Percentiles rank a stretch among this genome's conserved stretches.
These are phyloP conservation scores for Drosophila siamana DNA, from an alignment of 2,888 invertebrate species.

Conservation along the genomic window DNA sequence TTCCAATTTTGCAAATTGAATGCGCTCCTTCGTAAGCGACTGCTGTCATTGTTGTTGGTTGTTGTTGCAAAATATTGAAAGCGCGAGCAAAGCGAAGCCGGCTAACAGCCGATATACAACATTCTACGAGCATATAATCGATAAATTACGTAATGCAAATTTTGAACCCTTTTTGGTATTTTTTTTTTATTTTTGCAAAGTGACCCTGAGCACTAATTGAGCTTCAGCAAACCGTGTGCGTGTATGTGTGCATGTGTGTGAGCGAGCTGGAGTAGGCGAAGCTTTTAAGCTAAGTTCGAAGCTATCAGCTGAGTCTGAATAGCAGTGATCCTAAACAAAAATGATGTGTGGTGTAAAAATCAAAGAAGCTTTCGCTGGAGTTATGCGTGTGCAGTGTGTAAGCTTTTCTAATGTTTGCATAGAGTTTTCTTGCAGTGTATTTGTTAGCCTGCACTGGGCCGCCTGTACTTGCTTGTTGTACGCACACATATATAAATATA, in stretches of 20 bases:
- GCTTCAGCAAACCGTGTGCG: slow-evolving; percentile 1
- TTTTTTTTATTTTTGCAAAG: slow-evolving; percentile 3
- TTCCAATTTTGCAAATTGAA: slow-evolving; percentile 2
- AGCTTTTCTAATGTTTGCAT: background rate
- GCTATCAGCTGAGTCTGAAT: slow-evolving; percentile 62
- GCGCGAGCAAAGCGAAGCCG: slow-evolving; percentile 44
- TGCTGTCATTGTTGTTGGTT: background rate
- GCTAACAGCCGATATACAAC: slow-evolving; percentile 19
- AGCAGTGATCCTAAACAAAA: slow-evolving; percentile 57
- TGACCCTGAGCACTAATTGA: slow-evolving; percentile 54
- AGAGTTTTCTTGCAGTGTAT: slow-evolving; percentile 29
- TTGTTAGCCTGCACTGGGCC: slow-evolving; percentile 46
- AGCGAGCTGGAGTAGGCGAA: slow-evolving; percentile 12
- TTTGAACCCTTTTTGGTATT: slow-evolving; percentile 42
- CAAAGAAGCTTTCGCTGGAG: background rate
- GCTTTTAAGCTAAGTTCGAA: slow-evolving; percentile 46
- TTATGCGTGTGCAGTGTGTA: background rate
- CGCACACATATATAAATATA: slow-evolving; percentile 18
- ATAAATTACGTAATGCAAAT: slow-evolving; percentile 53
- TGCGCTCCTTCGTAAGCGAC: background rate
- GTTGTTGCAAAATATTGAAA: slow-evolving; percentile 27
- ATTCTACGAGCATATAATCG: background rate
- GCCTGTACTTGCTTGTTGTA: slow-evolving; percentile 57
- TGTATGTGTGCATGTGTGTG: slow-evolving; percentile 18
- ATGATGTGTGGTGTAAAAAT: slow-evolving; percentile 18